Evolutionary conservation across 2,113 vertebrate genomes (phyloP), one percentile per base, ranked within the genome.

Genomic region (Callorhinus ursinus): DNA sequence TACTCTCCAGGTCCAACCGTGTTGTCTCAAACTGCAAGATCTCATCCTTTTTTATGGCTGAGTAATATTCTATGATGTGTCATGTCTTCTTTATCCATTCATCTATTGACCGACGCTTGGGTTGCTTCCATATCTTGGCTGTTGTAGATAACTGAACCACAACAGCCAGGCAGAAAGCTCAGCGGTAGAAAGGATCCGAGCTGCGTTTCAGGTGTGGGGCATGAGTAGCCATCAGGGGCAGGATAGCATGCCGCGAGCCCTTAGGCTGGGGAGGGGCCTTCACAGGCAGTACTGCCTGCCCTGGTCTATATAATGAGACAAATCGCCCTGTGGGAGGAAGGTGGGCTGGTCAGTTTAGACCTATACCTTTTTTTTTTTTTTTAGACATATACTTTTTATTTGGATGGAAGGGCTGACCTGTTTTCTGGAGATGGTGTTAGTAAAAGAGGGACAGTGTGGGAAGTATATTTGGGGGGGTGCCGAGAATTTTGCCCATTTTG

Each of bases 281-380:
- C 18, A 53, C 4, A 13, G 61, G 13, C 57, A 5, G 2, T 12
- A 57, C 3, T n/a, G 19, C n/a, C 21, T 0, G 0, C 5, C 11
- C 21, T 24, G 14, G 18, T 63, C 49, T 19, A 1, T 1, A 22
- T 74, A 77, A 10, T 14, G 63, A 46, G 15, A 57, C 28, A 8
- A n/a, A 36, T 13, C 28, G 69, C 28, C n/a, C 65, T 1, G 2
- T 21, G 53, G 18, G 22, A 28, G 69, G 16, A 19, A 51, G n/a
- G 7, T 14, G 10, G 5, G 1, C 63, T 49, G n/a, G 12, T 61
- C 65, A 67, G 13, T 24, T 19, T 12, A 69, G 65, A 53, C 7
- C 7, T 6, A 13, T 10, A 10, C 59, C 24, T 61, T 61, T 61
- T 61, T 61, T 61, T 61, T 61, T 26, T 59, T 24, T 57, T 22